These are phyloP conservation scores for Ammospiza caudacuta DNA, from an alignment of 2,113 vertebrate species.

Conservation along the genomic window DNA sequence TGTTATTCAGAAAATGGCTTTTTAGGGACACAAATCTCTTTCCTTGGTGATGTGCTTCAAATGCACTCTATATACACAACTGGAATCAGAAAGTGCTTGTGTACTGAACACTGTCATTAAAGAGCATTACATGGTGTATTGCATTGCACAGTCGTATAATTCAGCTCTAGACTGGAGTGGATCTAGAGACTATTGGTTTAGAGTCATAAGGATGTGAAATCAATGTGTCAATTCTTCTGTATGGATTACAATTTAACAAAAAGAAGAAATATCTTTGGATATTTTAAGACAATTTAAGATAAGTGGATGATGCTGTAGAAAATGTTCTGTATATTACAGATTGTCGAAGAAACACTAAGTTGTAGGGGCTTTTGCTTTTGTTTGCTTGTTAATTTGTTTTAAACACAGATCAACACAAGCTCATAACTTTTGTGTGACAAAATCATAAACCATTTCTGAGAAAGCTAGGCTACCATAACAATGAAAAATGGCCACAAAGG, in stretches of 20 bases:
- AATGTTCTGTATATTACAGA: neutral
- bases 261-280: neutral
- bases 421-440: neutral
- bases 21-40: neutral
- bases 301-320: neutral
- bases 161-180: neutral
- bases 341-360: neutral
- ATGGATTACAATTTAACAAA: neutral
- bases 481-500: neutral
- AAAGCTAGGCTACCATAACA: neutral
- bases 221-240: neutral
- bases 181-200: neutral
- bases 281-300: neutral
- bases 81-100: neutral
- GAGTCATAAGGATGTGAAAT: neutral
- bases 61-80: neutral
- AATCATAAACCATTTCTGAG: neutral
- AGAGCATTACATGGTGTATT: neutral
- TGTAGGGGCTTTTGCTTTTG: neutral
- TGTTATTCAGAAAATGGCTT: neutral
- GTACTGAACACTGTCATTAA: neutral
- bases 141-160: neutral
- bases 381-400: neutral
- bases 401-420: neutral
- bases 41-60: neutral